Base-by-base conservation (phyloP, 37 sponge, comb jelly and placozoan genomes). In the Geodia barretti region DNA sequence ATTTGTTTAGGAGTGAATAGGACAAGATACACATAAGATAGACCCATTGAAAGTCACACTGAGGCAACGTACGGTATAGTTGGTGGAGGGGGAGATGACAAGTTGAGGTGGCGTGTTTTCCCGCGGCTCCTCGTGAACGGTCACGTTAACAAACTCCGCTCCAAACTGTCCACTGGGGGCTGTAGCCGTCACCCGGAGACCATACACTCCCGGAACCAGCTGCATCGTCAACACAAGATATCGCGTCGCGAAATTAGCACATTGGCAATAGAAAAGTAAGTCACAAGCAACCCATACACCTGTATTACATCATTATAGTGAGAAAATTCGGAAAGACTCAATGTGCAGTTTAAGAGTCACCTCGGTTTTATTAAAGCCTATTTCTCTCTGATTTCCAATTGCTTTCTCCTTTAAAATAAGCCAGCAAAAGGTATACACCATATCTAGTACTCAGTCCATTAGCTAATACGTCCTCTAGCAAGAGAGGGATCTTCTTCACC, bases 141-240 rank as follows among this genome's bases (percentile, higher is more conserved):
- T 80, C 32, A 86, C 76, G 20, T 86, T 86, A 8, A 81, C 82
- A 39, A 20, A 37, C 11, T 37, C 64, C 36, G 62, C 78, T 39
- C 77, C 87, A 17, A 23, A 84, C 3, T 66, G 58, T 1, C 80
- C 77, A 24, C 19, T 1, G 23, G 21, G 36, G 35, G 31, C 37
- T 23, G 1, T 32, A 31, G 81, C 79, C 29, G 30, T 43, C 83
- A 86, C 39, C 54, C 42, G 66, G 34, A 84, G 43, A 9, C 73
- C 58, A 42, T 91, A 87, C 36, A 71, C 79, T 72, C 88, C 91
- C 8, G 60, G 39, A 0, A 43, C 74, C 69, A 89, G 75, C 90
- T 89, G 47, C 26, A 71, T n/a, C 25, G n/a, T n/a, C n/a, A n/a
- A n/a, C n/a, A n/a, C n/a, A n/a, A n/a, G n/a, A n/a, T n/a, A n/a